These are phyloP conservation scores for Drosophila austrosaltans DNA, from an alignment of 2,888 invertebrate genomes.

Conservation along the genomic window DNA sequence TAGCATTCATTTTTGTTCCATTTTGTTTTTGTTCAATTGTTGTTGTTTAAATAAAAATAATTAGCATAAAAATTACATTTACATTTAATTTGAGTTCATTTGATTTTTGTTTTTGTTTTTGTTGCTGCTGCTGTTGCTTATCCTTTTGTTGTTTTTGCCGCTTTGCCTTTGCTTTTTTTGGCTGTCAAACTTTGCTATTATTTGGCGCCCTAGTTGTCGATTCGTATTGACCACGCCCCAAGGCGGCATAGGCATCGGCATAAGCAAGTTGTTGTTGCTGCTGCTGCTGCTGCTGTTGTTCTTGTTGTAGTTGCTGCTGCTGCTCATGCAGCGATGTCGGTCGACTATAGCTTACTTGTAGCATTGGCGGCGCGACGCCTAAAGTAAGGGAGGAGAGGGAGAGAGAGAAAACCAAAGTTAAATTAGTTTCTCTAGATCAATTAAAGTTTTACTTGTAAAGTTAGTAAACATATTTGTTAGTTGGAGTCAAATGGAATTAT, in stretches of 20 bases:
- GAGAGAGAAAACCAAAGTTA: background rate
- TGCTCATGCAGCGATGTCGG: constrained; percentile 82
- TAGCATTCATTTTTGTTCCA: constrained; percentile 33
- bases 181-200: constrained; percentile 75
- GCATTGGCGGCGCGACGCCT: constrained; percentile 83
- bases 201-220: constrained; percentile 78
- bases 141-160: constrained; percentile 63
- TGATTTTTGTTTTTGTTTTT: constrained; percentile 77
- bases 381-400: constrained; percentile 37
- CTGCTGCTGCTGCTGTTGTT: constrained; percentile 34
- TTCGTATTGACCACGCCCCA: constrained; percentile 83
- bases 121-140: constrained; percentile 46
- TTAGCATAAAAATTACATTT: constrained; percentile 82
- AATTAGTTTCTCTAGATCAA: background rate
- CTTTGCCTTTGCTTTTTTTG: constrained; percentile 75
- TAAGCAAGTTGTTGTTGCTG: constrained; percentile 65
- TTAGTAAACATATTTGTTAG: background rate
- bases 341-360: constrained; percentile 84
- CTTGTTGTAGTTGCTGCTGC: constrained; percentile 63
- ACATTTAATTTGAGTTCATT: constrained; percentile 83
- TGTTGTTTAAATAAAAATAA: constrained; percentile 80
- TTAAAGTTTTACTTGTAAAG: background rate
- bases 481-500: background rate
- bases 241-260: constrained; percentile 83
- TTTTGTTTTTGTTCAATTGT: constrained; percentile 44